Base-by-base conservation (phyloP, 2,888 invertebrate genomes). In the Drymonia ruficornis region DNA sequence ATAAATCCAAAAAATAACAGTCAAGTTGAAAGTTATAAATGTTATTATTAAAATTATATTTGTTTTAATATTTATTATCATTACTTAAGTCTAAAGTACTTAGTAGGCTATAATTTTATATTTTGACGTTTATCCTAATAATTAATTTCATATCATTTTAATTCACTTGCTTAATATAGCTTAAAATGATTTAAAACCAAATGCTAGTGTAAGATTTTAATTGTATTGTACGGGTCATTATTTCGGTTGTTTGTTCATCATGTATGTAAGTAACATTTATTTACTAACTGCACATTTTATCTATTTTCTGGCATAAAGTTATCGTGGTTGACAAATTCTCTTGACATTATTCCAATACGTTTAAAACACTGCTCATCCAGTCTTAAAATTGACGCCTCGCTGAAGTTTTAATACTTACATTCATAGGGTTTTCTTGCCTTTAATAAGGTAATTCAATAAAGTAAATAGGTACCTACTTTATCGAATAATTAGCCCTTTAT, bases 171-270 rank as follows among this genome's bases (percentile, higher is more conserved):
- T 44, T 50, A 53, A 40, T 58, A 43, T 65, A 59, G 47, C 51
- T 56, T 60, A 45, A 16, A 51, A 49, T 50, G 47, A 19, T 58
- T 56, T 59, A 55, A 67, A 65, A 53, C 70, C 67, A 68, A 68
- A 68, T 70, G 59, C 64, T 63, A 58, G 53, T 16, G 44, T 60
- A 59, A 63, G 63, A 57, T 55, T 55, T 23, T 23, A 23, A 23
- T 66, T 66, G 52, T 65, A 65, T 69, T 65, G 55, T 66, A 69
- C 61, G 63, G 63, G 59, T 69, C n/a, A n/a, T n/a, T n/a, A 43
- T 43, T 1, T 43, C 45, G 15, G 54, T 49, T 52, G n/a, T 52
- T 46, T 46, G 13, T 34, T 46, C 36, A 56, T 51, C 62, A 50
- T 50, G 38, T 50, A 62, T 46, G 52, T 63, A 38, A 53, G 11